Base-by-base conservation (phyloP, 2,113 vertebrate species). In the Syrmaticus mikado region DNA sequence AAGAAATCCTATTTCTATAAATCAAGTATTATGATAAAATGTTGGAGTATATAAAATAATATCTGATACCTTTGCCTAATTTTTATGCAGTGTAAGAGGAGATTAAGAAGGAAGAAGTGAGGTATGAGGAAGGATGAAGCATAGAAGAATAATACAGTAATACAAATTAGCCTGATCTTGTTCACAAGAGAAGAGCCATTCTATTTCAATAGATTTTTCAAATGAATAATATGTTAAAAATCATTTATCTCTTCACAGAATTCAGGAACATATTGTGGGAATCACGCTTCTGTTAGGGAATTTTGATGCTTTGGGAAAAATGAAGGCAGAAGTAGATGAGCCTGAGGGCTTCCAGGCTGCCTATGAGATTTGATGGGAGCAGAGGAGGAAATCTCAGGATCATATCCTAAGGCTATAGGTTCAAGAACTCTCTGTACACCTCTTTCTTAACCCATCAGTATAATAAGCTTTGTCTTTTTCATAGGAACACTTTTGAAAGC, bases 381-480 rank as follows among this genome's bases (percentile, higher is more conserved):
- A 82, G 13, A 8, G 76, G 8, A 55, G 30, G 10, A 81, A 94
- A 81, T 62, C 70, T 53, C n/a, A 66, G 20, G 1, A 6, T 21
- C 8, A 1, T 75, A n/a, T 87, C 41, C 34, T 66, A 79, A 82
- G 74, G 21, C 50, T 67, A 13, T 12, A 50, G 6, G 50, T 30
- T 53, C 52, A 22, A 15, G 53, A 55, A 38, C 38, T 81, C 45
- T 72, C 15, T 40, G 28, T 81, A 68, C 36, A 25, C 34, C 19
- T 79, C 41, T 66, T 71, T 66, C 70, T 60, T 76, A 85, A 76
- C 79, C 30, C 21, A 32, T 64, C 28, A 36, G 11, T 43, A 32
- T 75, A 92, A 89, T 50, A 58, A 78, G 50, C 6, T 81, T 90
- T 93, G 48, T 10, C 15, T 66, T 93, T 90, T 75, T 75, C 28